Evolutionary conservation across 2,113 vertebrate genomes (phyloP).

Genomic region (Micromys minutus): DNA sequence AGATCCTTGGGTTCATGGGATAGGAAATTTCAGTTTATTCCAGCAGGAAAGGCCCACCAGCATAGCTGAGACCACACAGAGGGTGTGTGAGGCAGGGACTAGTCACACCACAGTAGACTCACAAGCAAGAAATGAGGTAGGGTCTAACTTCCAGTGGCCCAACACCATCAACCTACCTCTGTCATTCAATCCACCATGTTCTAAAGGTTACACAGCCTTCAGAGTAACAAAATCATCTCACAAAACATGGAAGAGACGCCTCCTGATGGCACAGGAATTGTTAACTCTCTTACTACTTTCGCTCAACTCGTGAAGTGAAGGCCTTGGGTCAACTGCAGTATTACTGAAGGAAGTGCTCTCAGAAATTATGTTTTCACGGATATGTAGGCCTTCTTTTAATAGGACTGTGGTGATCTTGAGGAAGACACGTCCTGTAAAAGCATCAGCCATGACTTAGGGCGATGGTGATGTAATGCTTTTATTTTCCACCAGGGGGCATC

Average conservation of each 20-base stretch:
- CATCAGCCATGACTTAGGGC: not conserved
- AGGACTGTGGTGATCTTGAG: not conserved
- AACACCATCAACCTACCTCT: not conserved
- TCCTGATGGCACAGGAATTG: not conserved
- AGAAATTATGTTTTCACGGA: not conserved
- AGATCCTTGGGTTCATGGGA: not conserved
- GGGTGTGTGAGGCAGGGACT: not conserved
- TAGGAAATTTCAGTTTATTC: not conserved
- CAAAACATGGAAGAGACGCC: not conserved
- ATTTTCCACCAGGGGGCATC: conserved; percentile 44
- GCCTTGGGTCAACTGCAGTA: not conserved
- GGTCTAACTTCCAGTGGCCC: too few relatives aligned
- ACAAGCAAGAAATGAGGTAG: not conserved
- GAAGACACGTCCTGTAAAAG: not conserved
- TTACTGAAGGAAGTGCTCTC: not conserved
- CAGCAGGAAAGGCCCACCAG: not conserved
- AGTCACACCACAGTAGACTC: not conserved
- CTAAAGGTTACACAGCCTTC: not conserved
- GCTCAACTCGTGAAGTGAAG: not conserved
- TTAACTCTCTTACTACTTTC: not conserved
- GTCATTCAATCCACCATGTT: not conserved
- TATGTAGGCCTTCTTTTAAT: not conserved
- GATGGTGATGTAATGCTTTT: not conserved
- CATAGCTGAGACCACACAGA: not conserved
- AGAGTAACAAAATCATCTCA: not conserved